Conservation (phyloP, 1,140 invertebrate genomes). For the Eumeta japonica region DNA sequence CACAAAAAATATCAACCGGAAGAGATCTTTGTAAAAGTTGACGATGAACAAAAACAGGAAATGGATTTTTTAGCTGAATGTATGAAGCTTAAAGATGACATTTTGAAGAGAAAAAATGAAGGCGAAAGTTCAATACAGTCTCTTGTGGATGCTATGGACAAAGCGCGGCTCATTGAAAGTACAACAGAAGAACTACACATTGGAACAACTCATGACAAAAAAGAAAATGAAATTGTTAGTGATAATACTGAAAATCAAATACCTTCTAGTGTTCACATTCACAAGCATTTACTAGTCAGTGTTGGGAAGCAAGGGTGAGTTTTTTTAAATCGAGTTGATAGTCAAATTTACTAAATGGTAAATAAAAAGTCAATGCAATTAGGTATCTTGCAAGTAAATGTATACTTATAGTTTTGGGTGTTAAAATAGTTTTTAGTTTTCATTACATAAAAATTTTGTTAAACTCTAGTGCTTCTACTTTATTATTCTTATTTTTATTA, state of each 20-base stretch:
- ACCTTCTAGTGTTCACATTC: conserved; percentile 23
- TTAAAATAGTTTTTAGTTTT: no score
- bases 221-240: conserved; percentile 5
- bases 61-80: conserved; percentile 41
- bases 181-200: neutral
- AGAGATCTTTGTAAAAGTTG: conserved; percentile 30
- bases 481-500: no score
- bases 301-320: conserved; percentile 41
- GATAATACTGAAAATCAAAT: conserved; percentile 2
- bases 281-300: conserved; percentile 38
- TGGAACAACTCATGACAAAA: conserved; percentile 6
- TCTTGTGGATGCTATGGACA: conserved; percentile 39
- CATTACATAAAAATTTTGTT: no score
- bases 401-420: no score
- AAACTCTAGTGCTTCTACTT: no score
- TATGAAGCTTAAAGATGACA: conserved; percentile 35
- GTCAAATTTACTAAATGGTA: no score
- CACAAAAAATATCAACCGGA: conserved; percentile 45
- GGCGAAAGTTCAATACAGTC: conserved; percentile 26
- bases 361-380: no score
- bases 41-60: conserved; percentile 15
- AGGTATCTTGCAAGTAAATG: no score
- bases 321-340: neutral
- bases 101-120: conserved; percentile 34
- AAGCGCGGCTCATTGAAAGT: conserved; percentile 24